Evolutionary conservation across 2,888 invertebrate genomes (phyloP), one percentile per base, ranked within the genome.

Genomic region (Aproaerema taeniolella): DNA sequence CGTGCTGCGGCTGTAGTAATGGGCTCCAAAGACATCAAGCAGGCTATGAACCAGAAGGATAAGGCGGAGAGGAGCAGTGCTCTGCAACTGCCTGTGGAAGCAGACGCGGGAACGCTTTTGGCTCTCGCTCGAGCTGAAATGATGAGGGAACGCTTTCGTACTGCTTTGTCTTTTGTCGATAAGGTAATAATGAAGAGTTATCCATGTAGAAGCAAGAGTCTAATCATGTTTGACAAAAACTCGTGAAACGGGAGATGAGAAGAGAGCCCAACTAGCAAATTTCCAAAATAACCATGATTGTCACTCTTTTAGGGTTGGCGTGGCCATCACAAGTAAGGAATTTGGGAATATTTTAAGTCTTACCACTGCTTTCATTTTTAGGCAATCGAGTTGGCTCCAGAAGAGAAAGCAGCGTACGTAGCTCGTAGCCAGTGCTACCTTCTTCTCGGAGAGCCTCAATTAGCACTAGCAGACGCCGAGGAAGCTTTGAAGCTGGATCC

Each of bases 371-470:
- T n/a, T n/a, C n/a, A n/a, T n/a, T n/a, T n/a, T n/a, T n/a, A 96
- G 96, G 96, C 97, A 1, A 85, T 97, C 46, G 96, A 97, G 53
- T 73, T 97, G 39, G 94, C 95, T 56, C 92, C 93, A 10, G 91
- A 90, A 46, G 95, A 97, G 58, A 93, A 94, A 56, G 93, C 93
- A 50, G 95, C 96, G 0, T 87, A 97, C 48, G 94, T 97, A 6
- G 93, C 96, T 0, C 90, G 97, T 39, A 96, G 97, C 67, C 94
- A 93, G 70, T 98, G 98, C 69, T 92, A 94, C 68, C 87, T 97
- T 14, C 88, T 95, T 1, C 83, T 97, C 10, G 97, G 97, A 0
- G 93, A 96, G 62, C 93, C 96, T 1, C 91, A 91, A 10, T 90
- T 92, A 50, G 96, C 96, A 0, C 80, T 97, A 4, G 79, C 88